Percentiles rank a stretch among this genome's conserved stretches.
phyloP scores from a whole-genome alignment of 2,113 vertebrate genomes.

The Zosterops pallidus region DNA sequence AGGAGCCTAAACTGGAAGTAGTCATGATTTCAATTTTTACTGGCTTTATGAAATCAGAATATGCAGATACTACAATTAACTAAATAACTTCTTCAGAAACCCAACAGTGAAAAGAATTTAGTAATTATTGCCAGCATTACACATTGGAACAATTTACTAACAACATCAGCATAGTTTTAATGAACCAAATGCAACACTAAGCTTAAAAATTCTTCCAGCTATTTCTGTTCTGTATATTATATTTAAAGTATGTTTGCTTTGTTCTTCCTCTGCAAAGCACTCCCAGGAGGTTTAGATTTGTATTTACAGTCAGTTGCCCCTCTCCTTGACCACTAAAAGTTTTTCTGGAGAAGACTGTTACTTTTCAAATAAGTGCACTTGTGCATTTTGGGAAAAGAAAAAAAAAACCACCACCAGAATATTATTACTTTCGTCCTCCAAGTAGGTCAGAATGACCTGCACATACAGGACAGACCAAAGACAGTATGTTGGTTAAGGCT shows the following conservation, averaged over 20 bases:
- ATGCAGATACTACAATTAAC: neutral
- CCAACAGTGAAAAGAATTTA: neutral
- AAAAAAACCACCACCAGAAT: neutral
- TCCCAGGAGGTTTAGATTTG: neutral
- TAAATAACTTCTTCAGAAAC: neutral
- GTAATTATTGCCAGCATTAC: neutral
- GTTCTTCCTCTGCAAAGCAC: neutral
- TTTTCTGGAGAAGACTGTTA: neutral
- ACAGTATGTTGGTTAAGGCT: accelerated
- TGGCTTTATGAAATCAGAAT: neutral
- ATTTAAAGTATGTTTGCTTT: neutral
- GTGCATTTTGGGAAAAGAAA: neutral
- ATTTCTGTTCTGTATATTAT: neutral
- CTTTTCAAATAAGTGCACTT: neutral
- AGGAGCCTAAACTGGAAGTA: neutral
- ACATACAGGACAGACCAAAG: neutral
- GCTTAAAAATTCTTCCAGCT: neutral
- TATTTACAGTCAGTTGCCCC: neutral
- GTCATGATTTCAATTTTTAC: neutral
- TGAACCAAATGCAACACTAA: neutral
- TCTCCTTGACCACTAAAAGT: neutral
- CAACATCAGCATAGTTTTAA: neutral
- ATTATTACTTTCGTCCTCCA: neutral
- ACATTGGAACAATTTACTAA: neutral
- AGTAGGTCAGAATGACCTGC: neutral